phyloP scores from a whole-genome alignment of 1,140 invertebrate species.

The Drosophila takahashii region DNA sequence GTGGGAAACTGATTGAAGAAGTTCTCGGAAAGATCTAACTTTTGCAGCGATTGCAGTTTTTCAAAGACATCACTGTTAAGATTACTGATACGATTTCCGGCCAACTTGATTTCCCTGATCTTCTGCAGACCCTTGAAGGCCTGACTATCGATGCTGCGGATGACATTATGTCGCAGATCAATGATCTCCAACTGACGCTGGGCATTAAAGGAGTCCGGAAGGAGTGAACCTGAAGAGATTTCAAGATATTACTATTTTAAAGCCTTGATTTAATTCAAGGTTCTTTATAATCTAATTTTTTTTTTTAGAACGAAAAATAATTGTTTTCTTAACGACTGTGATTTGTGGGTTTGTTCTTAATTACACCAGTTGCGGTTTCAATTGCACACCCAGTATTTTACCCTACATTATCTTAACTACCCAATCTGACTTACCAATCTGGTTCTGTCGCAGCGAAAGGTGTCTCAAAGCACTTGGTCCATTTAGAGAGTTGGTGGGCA shows the following conservation, averaged over 20 bases:
- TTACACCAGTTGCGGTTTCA: slow-evolving; percentile 1
- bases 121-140: slow-evolving; percentile 89
- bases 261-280: background rate
- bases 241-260: background rate
- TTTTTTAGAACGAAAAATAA: background rate
- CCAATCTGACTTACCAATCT: slow-evolving; percentile 88
- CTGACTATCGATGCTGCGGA: slow-evolving; percentile 90
- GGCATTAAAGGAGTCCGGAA: slow-evolving; percentile 88
- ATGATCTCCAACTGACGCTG: slow-evolving; percentile 89
- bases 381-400: background rate
- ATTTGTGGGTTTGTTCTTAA: background rate
- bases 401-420: background rate
- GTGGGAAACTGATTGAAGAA: slow-evolving; percentile 93
- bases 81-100: slow-evolving; percentile 90
- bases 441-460: slow-evolving; percentile 91
- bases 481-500: slow-evolving; percentile 92
- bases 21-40: slow-evolving; percentile 93
- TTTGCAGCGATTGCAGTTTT: slow-evolving; percentile 90
- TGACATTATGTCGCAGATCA: slow-evolving; percentile 91
- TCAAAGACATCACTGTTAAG: slow-evolving; percentile 92
- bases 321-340: background rate
- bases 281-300: background rate
- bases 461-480: slow-evolving; percentile 90
- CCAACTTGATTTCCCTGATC: slow-evolving; percentile 89
- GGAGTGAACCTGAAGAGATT: slow-evolving; percentile 86